A percentile compares a stretch with the other conserved stretches of the same genome.
Evolutionary conservation across 2,113 vertebrate species (phyloP).

Genomic region (Candoia aspera): DNA sequence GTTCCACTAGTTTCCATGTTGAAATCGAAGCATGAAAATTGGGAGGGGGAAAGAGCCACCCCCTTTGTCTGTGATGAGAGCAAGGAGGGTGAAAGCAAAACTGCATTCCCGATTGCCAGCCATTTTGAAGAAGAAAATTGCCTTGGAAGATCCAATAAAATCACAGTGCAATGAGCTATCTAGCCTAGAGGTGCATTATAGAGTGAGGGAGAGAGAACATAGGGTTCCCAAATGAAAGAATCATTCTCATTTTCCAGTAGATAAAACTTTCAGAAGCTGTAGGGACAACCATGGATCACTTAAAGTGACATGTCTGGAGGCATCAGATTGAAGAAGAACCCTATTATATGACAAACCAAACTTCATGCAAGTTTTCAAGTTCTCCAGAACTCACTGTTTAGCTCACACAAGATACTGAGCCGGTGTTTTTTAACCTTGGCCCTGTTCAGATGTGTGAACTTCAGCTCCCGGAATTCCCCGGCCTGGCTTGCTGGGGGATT

Average conservation of each 20-base stretch:
- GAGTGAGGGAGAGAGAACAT: background rate
- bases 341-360: background rate
- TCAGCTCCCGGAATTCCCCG: too few relatives aligned
- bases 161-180: background rate
- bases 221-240: background rate
- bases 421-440: too few relatives aligned
- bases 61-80: background rate
- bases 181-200: background rate
- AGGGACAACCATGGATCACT: background rate
- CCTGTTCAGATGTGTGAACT: too few relatives aligned
- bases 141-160: background rate
- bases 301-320: background rate
- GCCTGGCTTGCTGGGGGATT: too few relatives aligned
- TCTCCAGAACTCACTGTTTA: background rate
- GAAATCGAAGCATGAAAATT: background rate
- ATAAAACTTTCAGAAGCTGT: background rate
- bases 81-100: background rate
- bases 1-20: background rate
- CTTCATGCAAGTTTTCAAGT: background rate
- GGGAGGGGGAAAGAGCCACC: background rate
- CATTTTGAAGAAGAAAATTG: background rate
- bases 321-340: background rate
- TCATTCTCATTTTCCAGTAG: background rate
- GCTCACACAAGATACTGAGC: background rate
- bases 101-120: background rate